A percentile compares a stretch with the other conserved stretches of the same genome.
phyloP scores from a whole-genome alignment of 2,888 invertebrate genomes.

The Idaea dimidiata region DNA sequence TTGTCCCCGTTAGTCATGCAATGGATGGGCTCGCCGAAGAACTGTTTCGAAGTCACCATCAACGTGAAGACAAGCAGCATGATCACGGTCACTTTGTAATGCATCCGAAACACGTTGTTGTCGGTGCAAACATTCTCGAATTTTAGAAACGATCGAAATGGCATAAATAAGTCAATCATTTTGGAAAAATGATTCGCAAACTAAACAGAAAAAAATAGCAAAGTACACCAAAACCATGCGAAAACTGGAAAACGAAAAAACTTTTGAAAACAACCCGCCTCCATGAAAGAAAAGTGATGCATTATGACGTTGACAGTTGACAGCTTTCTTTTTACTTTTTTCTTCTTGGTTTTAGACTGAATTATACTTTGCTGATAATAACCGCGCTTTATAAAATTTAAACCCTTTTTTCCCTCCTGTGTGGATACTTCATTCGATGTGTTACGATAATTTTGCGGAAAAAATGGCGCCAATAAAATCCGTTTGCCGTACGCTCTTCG shows the following conservation, averaged over 20 bases:
- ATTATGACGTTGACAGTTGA: too few relatives aligned
- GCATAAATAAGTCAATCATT: conserved; percentile 85
- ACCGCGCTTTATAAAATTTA: too few relatives aligned
- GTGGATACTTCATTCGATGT: too few relatives aligned
- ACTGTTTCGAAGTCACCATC: conserved; percentile 89
- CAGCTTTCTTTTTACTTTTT: too few relatives aligned
- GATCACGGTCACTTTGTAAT: conserved; percentile 87
- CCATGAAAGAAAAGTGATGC: not conserved
- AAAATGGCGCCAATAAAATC: too few relatives aligned
- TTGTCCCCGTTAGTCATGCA: conserved; percentile 81
- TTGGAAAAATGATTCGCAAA: conserved; percentile 10
- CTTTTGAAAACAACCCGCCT: not conserved
- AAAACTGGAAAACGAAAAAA: not conserved
- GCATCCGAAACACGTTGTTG: conserved; percentile 87
- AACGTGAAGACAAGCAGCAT: conserved; percentile 87
- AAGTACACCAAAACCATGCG: not conserved
- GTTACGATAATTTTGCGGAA: too few relatives aligned
- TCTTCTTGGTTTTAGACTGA: too few relatives aligned
- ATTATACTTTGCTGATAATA: too few relatives aligned
- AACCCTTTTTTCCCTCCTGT: too few relatives aligned
- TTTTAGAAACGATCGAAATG: conserved; percentile 84
- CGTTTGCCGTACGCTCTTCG: too few relatives aligned
- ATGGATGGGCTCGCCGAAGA: conserved; percentile 92
- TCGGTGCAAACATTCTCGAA: conserved; percentile 86
- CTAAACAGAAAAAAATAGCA: not conserved